phyloP scores from a whole-genome alignment of 2,113 vertebrate genomes.

The Peromyscus leucopus region DNA sequence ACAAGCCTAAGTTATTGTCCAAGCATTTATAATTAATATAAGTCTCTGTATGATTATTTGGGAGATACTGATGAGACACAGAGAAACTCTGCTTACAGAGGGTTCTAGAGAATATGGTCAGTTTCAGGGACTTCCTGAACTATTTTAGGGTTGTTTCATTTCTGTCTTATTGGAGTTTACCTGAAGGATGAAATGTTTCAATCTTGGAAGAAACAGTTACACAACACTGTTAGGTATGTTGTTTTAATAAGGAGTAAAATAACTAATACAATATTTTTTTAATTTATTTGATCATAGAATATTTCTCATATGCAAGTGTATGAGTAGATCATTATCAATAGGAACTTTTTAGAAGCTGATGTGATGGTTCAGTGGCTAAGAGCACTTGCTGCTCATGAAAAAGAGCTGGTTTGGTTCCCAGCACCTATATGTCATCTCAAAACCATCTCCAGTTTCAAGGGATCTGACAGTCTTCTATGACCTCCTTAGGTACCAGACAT shows the following conservation, averaged over 20 bases:
- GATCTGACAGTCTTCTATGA: not conserved
- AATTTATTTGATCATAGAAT: conserved; percentile 25
- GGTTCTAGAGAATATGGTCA: no score
- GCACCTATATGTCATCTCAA: not conserved
- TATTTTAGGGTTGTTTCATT: not conserved
- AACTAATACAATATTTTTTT: conserved; percentile 3
- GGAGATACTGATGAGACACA: no score
- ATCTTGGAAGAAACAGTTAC: not conserved
- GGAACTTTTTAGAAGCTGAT: not conserved
- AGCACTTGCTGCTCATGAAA: not conserved
- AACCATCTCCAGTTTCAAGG: no score
- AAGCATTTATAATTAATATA: no score
- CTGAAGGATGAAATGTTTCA: not conserved
- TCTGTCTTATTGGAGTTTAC: not conserved
- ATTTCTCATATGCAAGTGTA: conserved; percentile 14
- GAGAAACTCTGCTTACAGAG: no score
- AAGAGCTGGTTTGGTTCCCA: not conserved
- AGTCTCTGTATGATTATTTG: no score
- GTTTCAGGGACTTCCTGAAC: no score
- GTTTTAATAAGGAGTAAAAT: not conserved
- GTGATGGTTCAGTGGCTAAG: not conserved
- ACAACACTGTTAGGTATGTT: not conserved
- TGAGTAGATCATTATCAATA: not conserved
- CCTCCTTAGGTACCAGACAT: not conserved
- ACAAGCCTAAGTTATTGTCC: no score